Base-by-base conservation (phyloP, 2,113 vertebrate species). In the Hassar affinis region DNA sequence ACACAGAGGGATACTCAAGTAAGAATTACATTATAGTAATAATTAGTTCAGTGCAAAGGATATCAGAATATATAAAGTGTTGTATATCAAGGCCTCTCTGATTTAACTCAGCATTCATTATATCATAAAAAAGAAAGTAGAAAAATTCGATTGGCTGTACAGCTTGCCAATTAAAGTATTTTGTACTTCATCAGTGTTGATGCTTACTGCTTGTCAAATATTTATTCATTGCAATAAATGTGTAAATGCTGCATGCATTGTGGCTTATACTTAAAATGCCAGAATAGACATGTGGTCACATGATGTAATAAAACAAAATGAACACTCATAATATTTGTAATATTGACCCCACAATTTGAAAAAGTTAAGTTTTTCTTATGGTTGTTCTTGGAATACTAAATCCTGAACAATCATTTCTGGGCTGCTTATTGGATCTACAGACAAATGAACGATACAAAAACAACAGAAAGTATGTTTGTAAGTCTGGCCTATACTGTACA, bases 221-320 rank as follows among this genome's bases (percentile, higher is more conserved):
- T 52, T 75, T 75, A 71, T 45, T 52, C 52, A 51, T 52, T 11
- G 27, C 6, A 18, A 22, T 52, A 75, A 49, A 75, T 33, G 49
- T 33, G 72, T 20, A 33, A 75, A 75, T 75, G 49, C 27, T 33
- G n/a, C 27, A 52, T 33, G 30, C 45, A 15, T 8, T 17, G 27
- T 10, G 49, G 15, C 4, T 49, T 27, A 27, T 52, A 54, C 27
- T 8, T 51, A 4, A 30, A 74, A 51, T 30, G 45, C 51, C 14
- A 51, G 71, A 74, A 14, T 52, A 49, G 42, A 72, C 42, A 30
- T 74, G 47, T 75, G n/a, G n/a, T 51, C 18, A 75, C 47, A 74
- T 74, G n/a, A 49, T 27, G 25, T 30, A 75, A 20, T 75, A 20
- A 75, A 51, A n/a, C n/a, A 52, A 51, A 75, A 17, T 51, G 14